Evolutionary conservation across 2,888 invertebrate genomes (phyloP), one percentile per base, ranked within the genome.

Genomic region (Drosophila peninsularis): DNA sequence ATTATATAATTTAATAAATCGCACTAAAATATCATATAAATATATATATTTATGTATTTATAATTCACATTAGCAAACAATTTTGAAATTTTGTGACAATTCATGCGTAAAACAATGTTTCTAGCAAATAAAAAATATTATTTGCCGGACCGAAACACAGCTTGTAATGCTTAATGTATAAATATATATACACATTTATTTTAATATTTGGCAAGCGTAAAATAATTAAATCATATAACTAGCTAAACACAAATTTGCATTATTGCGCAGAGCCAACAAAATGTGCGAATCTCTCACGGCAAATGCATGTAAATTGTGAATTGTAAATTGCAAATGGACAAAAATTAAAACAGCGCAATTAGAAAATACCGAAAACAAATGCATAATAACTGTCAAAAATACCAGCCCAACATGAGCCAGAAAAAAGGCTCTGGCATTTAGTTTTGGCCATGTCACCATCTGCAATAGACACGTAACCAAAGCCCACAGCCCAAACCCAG

Each of bases 271-370:
- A 3, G 13, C 42, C 21, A 50, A 63, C 64, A 27, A 70, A 56
- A 61, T 65, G 39, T 30, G 37, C 21, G 50, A 9, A n/a, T 21
- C 37, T 47, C 54, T 14, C 44, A 45, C 24, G 24, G 50, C 55
- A 27, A 70, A 78, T 84, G 71, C 65, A 81, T 84, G 71, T 65
- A 81, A 80, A 78, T 70, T 81, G 71, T 67, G 74, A 84, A 78
- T 74, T 84, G 75, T 65, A 81, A 80, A 78, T 75, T 64, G 62
- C 39, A 60, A 57, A 67, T 64, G 34, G 37, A 36, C 65, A 56
- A 57, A 62, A 69, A 76, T 82, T 39, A 65, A 73, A 85, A 71
- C 78, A 85, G 70, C 64, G 83, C 71, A 85, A 82, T 85, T 82
- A 82, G 80, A 82, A 79, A 74, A 71, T 68, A 44, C 49, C 85